These are phyloP conservation scores for Heliocidaris erythrogramma DNA, from an alignment of 35 echinoderm and acorn worm genomes.

Conservation along the genomic window DNA sequence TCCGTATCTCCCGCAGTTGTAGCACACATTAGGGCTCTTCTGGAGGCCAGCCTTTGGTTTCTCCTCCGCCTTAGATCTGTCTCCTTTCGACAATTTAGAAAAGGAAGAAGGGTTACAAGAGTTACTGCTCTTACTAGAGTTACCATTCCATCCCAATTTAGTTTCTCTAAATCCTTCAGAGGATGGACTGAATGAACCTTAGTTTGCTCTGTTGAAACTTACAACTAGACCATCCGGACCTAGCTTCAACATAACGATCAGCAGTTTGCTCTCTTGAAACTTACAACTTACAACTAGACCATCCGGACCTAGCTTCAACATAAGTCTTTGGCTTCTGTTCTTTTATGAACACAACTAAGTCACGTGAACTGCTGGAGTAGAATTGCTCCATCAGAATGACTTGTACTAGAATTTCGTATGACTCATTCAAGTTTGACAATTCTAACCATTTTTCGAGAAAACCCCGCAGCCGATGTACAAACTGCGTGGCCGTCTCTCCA, in stretches of 20 bases:
- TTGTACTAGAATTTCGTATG: conserved; percentile 52
- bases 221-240: no score
- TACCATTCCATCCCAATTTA: not conserved
- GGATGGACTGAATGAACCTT: no score
- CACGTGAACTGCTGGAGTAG: conserved; percentile 16
- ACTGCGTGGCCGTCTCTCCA: conserved; percentile 63
- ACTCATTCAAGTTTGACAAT: conserved; percentile 4
- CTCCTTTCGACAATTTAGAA: not conserved
- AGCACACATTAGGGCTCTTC: not conserved
- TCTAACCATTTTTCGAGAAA: conserved; percentile 73
- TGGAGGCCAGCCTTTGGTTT: not conserved
- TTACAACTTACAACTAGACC: not conserved
- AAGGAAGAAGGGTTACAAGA: not conserved
- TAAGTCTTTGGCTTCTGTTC: conserved; percentile 58
- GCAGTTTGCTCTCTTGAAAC: not conserved
- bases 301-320: conserved; percentile 56
- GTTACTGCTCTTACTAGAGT: not conserved
- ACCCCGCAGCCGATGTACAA: conserved; percentile 46
- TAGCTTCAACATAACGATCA: not conserved
- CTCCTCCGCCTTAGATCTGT: not conserved
- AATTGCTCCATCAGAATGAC: conserved; percentile 71
- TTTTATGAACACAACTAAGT: conserved; percentile 64
- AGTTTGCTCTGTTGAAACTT: no score
- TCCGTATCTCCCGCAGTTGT: conserved; percentile 26
- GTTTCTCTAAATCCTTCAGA: no score